Percentiles rank a stretch among this genome's conserved stretches.
Conservation (phyloP, 2,888 invertebrate genomes). For the Lepidocyrtoides sp. region DNA sequence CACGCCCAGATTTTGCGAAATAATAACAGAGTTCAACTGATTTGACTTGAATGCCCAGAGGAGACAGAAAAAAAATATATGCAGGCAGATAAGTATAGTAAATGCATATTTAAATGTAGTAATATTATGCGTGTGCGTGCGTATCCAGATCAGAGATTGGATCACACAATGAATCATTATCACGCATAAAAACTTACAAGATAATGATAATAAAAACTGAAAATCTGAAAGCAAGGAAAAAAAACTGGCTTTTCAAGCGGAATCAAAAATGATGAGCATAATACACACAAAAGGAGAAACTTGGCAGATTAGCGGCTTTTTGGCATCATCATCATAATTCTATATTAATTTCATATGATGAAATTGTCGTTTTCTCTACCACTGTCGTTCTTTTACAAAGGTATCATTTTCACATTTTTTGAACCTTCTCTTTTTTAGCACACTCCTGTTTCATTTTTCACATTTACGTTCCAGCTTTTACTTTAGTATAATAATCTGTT, state of each 20-base stretch:
- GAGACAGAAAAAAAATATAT: background rate
- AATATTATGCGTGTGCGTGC: slow-evolving; percentile 21
- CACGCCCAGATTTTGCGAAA: slow-evolving; percentile 41
- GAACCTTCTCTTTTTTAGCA: background rate
- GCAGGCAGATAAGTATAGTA: too few relatives aligned
- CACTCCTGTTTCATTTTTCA: background rate
- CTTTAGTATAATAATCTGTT: background rate
- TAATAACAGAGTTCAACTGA: slow-evolving; percentile 43
- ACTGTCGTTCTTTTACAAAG: background rate
- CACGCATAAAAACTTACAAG: slow-evolving; percentile 5
- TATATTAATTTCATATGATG: background rate
- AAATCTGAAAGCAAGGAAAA: background rate
- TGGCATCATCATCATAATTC: background rate
- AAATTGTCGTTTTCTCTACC: background rate
- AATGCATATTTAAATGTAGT: background rate
- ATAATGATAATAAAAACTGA: slow-evolving; percentile 18
- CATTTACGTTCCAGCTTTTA: slow-evolving; percentile 50
- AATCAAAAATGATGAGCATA: background rate
- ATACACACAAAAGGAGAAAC: slow-evolving; percentile 13
- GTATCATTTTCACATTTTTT: background rate
- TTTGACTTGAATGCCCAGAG: slow-evolving; percentile 14
- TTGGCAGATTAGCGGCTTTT: slow-evolving; percentile 24
- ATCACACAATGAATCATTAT: slow-evolving; percentile 37
- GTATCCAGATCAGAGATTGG: slow-evolving; percentile 38
- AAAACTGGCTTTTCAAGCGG: slow-evolving; percentile 47